Evolutionary conservation across 1,140 invertebrate genomes (phyloP), one percentile per base, ranked within the genome.

Genomic region (Asbolus verrucosus): DNA sequence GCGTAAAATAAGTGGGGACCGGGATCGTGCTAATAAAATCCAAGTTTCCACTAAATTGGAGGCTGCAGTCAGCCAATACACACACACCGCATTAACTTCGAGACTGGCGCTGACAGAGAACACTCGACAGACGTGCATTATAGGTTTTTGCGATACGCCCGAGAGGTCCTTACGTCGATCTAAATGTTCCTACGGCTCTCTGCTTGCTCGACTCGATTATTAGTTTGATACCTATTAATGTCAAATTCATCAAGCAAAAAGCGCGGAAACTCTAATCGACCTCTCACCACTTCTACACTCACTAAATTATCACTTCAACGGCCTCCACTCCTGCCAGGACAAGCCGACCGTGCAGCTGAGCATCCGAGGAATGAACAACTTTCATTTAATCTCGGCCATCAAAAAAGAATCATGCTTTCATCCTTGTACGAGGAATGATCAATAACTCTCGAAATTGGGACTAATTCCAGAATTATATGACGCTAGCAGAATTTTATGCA

Each of bases 1-100:
- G 63, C 39, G 16, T 46, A 66, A 67, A 38, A 33, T 67, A 50
- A 21, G 67, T 39, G 21, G 46, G 33, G 39, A 38, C 9, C 21
- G 14, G 21, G 39, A 41, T 41, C 39, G 16, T 13, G 43, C 71
- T 73, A 73, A 75, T 75, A 75, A 75, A 75, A 75, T 73, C 71
- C 38, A 24, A 67, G 65, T 69, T 75, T 75, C 71, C 68, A 43
- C 31, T 75, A 73, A 71, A 75, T 75, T 75, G 72, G 66, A 71
- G 62, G 13, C 60, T 63, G 71, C 63, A 72, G 43, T 63, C 36
- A 65, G 61, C 67, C 63, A 72, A 75, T 75, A 67, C 60, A 73
- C 67, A 46, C 46, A 72, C 65, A 65, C 19, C 43, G 62, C 70
- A 75, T 75, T 71, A 70, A 75, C 60, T 68, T 60, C 65, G 54